Percentiles rank a stretch among this genome's conserved stretches.
Conservation (phyloP, 2,888 invertebrate genomes). For the Agriopis leucophaearia region DNA sequence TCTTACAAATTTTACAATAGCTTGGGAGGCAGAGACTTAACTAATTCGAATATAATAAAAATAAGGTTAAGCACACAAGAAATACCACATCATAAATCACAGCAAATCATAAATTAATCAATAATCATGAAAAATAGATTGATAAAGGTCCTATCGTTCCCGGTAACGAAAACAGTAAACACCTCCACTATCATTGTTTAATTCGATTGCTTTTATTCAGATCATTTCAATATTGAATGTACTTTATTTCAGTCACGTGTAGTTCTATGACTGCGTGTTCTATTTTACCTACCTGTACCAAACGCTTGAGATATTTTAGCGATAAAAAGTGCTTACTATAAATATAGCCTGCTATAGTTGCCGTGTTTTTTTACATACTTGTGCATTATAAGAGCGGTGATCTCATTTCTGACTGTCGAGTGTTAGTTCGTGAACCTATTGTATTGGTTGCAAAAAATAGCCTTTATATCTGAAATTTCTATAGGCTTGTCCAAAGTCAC, state of each 20-base stretch:
- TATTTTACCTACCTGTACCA: constrained; percentile 6
- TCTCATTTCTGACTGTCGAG: constrained; percentile 31
- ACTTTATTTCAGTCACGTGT: constrained; percentile 15
- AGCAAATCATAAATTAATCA: background rate
- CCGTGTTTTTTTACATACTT: constrained; percentile 13
- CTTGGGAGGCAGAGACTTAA: background rate
- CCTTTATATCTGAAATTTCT: constrained; percentile 22
- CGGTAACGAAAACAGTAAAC: background rate
- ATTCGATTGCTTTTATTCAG: constrained; percentile 2
- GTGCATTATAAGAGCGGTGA: constrained; percentile 22
- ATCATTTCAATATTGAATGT: background rate
- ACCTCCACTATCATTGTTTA: background rate
- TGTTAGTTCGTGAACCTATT: constrained; percentile 20
- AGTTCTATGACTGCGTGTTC: constrained; percentile 12
- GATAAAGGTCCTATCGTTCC: background rate
- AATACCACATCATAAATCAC: no score
- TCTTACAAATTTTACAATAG: background rate
- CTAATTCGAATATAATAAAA: background rate
- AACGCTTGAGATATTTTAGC: constrained; percentile 5
- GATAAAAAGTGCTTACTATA: constrained; percentile 18
- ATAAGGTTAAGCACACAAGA: no score
- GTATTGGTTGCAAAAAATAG: constrained; percentile 27
- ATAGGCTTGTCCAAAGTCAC: constrained; percentile 3
- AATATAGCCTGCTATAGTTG: background rate
- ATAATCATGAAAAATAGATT: background rate